Percentiles rank a stretch among this genome's conserved stretches.
Evolutionary conservation across 2,113 vertebrate species (phyloP).

Genomic region (Terrapene triunguis): DNA sequence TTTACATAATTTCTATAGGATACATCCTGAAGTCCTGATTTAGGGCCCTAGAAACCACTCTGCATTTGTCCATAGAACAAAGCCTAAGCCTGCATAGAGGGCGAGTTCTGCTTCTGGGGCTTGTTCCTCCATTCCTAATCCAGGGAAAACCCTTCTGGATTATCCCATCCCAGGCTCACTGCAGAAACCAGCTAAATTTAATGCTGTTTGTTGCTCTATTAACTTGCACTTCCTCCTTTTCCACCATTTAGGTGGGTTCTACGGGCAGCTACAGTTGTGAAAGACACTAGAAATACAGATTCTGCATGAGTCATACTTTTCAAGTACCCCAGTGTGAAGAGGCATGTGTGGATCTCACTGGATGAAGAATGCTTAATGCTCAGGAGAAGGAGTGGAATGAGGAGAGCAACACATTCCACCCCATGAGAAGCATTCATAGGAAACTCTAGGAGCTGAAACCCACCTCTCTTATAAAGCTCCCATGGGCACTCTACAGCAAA

Average conservation of each 20-base stretch:
- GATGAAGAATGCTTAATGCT: not conserved
- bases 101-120: not conserved
- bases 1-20: not conserved
- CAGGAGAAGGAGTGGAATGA: accelerated
- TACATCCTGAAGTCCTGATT: not conserved
- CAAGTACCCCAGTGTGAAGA: accelerated
- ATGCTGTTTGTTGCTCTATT: constrained; percentile 26
- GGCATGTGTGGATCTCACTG: accelerated
- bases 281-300: not conserved
- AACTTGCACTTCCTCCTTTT: constrained; percentile 17
- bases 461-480: accelerated
- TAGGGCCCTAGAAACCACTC: not conserved
- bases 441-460: not conserved
- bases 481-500: not conserved
- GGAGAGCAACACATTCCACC: accelerated
- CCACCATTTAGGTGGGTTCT: not conserved
- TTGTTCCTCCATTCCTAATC: not conserved
- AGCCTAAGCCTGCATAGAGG: not conserved
- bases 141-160: not conserved
- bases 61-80: not conserved
- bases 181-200: constrained; percentile 18
- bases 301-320: not conserved
- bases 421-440: not conserved
- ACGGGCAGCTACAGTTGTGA: not conserved
- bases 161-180: not conserved